Conservation (phyloP, 2,113 vertebrate genomes). For the Semicossyphus pulcher region DNA sequence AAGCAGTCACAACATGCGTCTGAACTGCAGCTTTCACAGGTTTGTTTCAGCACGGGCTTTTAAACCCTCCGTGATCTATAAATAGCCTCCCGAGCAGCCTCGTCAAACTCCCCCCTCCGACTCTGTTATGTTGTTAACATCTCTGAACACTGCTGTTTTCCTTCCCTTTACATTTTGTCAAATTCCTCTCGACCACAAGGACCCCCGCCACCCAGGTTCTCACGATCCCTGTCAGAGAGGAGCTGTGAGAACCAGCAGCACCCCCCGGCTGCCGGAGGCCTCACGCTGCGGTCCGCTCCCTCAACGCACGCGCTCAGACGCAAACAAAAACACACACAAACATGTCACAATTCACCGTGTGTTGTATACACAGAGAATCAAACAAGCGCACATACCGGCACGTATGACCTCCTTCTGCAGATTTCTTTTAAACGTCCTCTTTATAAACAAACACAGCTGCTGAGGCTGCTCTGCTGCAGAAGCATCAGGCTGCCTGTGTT, state of each 20-base stretch:
- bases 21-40: too few species aligned
- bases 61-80: neutral
- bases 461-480: neutral
- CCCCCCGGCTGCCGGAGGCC: slow-evolving; percentile 39
- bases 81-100: neutral
- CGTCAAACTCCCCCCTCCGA: neutral
- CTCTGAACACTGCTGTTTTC: neutral
- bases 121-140: neutral
- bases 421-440: neutral
- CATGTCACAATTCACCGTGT: slow-evolving; percentile 20
- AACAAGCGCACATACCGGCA: neutral
- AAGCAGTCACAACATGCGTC: too few species aligned
- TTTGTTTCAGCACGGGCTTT: too few species aligned
- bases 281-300: slow-evolving; percentile 22
- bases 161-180: slow-evolving; percentile 19
- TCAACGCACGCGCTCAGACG: slow-evolving; percentile 10
- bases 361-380: slow-evolving; percentile 14
- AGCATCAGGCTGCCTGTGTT: neutral
- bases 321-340: slow-evolving; percentile 50
- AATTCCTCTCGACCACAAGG: slow-evolving; percentile 39
- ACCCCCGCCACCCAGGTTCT: slow-evolving; percentile 60
- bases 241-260: slow-evolving; percentile 67
- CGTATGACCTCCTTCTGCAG: neutral
- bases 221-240: slow-evolving; percentile 63
- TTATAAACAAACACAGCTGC: slow-evolving; percentile 47